phyloP scores from a whole-genome alignment of 1,140 invertebrate genomes.

The Temnothorax curvispinosus region DNA sequence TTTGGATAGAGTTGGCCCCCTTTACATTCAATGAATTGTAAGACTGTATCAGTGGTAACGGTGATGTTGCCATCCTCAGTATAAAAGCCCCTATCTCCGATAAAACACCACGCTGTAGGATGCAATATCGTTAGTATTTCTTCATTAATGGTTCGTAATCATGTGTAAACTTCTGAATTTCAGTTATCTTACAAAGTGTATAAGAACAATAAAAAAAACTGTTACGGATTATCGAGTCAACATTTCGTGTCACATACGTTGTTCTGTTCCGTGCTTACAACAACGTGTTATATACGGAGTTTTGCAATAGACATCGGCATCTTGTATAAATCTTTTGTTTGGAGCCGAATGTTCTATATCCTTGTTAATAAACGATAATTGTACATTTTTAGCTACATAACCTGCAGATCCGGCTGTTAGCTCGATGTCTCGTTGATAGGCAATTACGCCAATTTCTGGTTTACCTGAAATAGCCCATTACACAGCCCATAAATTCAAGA shows the following conservation, averaged over 20 bases:
- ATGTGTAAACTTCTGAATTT: background rate
- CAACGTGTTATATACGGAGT: background rate
- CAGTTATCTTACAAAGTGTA: background rate
- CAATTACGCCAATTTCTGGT: slow-evolving; percentile 3
- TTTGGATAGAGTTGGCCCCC: background rate
- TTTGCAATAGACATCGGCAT: too few relatives aligned
- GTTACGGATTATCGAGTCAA: background rate
- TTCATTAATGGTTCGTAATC: background rate
- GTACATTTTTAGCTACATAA: background rate
- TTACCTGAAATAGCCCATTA: background rate
- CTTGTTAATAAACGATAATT: background rate
- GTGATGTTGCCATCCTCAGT: background rate
- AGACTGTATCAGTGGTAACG: too few relatives aligned
- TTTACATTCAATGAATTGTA: too few relatives aligned
- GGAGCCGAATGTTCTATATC: background rate
- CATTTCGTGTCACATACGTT: background rate
- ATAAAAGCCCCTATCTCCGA: background rate
- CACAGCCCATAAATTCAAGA: background rate
- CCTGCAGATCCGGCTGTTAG: background rate
- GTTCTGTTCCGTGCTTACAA: too few relatives aligned
- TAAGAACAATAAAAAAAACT: background rate
- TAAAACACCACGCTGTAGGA: background rate
- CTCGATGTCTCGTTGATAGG: background rate
- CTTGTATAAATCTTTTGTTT: too few relatives aligned
- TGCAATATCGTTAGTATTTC: background rate